These are phyloP conservation scores for Xanthia togata DNA, from an alignment of 2,888 invertebrate genomes.

Conservation along the genomic window DNA sequence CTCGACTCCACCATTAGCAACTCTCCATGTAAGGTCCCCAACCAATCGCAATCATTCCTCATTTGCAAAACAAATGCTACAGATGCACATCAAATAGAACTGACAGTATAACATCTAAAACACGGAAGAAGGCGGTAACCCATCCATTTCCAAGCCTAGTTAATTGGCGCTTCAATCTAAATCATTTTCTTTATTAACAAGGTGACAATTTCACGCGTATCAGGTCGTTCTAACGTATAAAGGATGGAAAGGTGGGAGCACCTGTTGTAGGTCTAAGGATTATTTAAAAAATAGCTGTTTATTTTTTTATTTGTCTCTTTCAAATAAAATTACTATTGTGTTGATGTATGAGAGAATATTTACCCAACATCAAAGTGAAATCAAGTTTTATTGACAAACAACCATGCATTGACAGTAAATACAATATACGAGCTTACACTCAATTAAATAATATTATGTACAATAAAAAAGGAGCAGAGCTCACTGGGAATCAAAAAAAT, in stretches of 20 bases:
- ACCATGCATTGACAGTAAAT: neutral
- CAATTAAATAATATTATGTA: neutral
- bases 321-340: neutral
- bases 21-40: conserved; percentile 39
- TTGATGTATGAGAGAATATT: neutral
- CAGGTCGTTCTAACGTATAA: conserved; percentile 39
- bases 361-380: neutral
- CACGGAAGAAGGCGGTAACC: conserved; percentile 31
- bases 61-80: conserved; percentile 64
- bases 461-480: neutral
- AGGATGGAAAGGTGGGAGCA: conserved; percentile 9
- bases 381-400: neutral
- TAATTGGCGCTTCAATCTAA: conserved; percentile 48
- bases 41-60: conserved; percentile 45
- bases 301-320: neutral
- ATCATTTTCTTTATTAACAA: conserved; percentile 61
- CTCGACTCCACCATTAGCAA: conserved; percentile 1
- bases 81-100: conserved; percentile 57
- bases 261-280: neutral
- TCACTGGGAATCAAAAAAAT: neutral
- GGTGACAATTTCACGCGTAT: conserved; percentile 68
- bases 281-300: neutral
- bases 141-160: conserved; percentile 45
- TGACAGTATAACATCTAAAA: conserved; percentile 55
- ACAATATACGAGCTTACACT: neutral